Evolutionary conservation across 2,888 invertebrate genomes (phyloP), one percentile per base, ranked within the genome.

Genomic region (Polylopha cassiicola): DNA sequence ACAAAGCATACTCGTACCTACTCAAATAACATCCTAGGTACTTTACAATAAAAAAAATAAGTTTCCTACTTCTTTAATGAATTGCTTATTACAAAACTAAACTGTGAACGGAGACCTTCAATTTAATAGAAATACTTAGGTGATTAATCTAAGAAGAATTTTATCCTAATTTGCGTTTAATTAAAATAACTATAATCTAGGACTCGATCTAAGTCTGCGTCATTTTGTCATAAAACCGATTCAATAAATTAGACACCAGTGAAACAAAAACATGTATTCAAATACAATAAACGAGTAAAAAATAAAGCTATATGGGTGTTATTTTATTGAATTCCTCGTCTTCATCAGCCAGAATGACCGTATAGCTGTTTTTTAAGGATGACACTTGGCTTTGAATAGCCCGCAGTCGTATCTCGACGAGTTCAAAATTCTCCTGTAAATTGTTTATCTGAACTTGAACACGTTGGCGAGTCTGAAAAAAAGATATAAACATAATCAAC

Each of bases 371-470:
- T 51, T 90, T 91, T 37, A 91, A 63, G 27, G 90, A 88, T 23
- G 87, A 81, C 2, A 91, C 88, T 44, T 91, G 90, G 4, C 87
- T 89, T 55, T 90, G 90, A 7, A 91, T 70, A 8, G 87, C 86
- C 17, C 88, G 86, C 7, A 91, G 87, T 11, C 90, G 74, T 51
- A 89, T 87, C 53, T 91, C 90, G 0, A 89, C 90, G 55, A 91
- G 81, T 39, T 90, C 89, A 49, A 91, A 90, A 49, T 89, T 90
- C 55, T 91, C 91, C 55, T 89, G 90, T 43, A 91, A 65, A 54
- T 87, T 89, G 44, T 86, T 89, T 28, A 91, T 88, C 61, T 91
- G 91, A 9, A 88, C 79, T 55, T 91, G 90, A 89, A 91, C 90
- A 46, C 89, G 88, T 61, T 90, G 90, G 33, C 91, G 85, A 23